phyloP scores from a whole-genome alignment of 2,888 invertebrate genomes.

The Ptychoptera contaminata region DNA sequence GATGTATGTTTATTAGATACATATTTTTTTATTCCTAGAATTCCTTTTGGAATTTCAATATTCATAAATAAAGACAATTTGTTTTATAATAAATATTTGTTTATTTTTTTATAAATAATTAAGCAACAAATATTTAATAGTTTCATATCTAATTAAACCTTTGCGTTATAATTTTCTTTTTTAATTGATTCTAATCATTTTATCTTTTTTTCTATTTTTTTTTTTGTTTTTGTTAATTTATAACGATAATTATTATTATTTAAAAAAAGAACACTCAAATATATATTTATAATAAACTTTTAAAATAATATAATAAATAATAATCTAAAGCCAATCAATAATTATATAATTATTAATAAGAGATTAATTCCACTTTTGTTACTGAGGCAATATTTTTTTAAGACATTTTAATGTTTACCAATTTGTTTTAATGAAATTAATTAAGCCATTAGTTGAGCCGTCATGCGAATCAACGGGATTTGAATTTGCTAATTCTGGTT shows the following conservation, averaged over 20 bases:
- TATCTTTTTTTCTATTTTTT: neutral
- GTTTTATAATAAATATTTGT: too few relatives aligned
- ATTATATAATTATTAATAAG: too few relatives aligned
- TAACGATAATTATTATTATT: too few relatives aligned
- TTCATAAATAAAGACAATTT: too few relatives aligned
- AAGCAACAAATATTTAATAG: neutral
- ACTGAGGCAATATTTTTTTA: too few relatives aligned
- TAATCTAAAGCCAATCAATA: too few relatives aligned
- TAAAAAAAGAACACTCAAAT: too few relatives aligned
- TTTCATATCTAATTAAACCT: neutral
- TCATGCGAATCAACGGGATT: conserved; percentile 67
- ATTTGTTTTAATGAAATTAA: conserved; percentile 78
- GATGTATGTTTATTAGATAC: neutral
- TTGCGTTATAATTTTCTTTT: neutral
- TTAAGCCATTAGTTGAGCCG: conserved; percentile 90
- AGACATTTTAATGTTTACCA: conserved; percentile 18
- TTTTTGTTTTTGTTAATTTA: neutral
- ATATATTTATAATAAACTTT: too few relatives aligned
- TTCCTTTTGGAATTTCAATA: neutral
- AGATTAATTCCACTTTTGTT: too few relatives aligned
- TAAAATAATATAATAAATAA: too few relatives aligned
- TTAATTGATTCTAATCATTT: neutral
- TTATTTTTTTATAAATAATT: neutral
- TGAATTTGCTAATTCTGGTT: conserved; percentile 68
- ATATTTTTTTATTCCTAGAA: neutral